Evolutionary conservation across 2,888 invertebrate genomes (phyloP), one percentile per base, ranked within the genome.

Genomic region (Iselma pallidipennis): DNA sequence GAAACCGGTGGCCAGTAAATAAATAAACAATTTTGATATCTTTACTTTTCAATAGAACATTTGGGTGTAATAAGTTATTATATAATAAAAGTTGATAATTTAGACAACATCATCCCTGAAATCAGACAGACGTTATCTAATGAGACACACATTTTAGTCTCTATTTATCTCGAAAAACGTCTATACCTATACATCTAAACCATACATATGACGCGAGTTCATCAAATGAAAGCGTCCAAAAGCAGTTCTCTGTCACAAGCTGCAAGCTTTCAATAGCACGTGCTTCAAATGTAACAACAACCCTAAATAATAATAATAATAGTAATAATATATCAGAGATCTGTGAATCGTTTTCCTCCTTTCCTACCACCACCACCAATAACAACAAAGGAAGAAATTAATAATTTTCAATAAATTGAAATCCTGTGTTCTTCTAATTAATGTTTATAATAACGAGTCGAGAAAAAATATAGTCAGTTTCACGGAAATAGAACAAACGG

Each of bases 231-330:
- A 48, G 48, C 45, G 45, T 49, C 7, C 48, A 48, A 57, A 16
- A 42, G 14, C 42, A 14, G 48, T 14, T 50, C 12, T 4, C 51
- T 42, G 49, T 42, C 42, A 23, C 54, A 61, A 61, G 61, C 61
- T 61, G 61, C 52, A 49, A 56, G 61, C 61, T 61, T 61, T 61
- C 61, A 53, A 33, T 57, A 56, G 61, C 61, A 61, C 61, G 61
- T 61, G 61, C 61, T 61, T 61, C 53, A 48, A 56, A 55, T 28
- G 50, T 28, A 50, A 50, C 50, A 28, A 50, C 25, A 26, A 29
- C 50, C 37, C 37, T 16, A 5, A 37, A 37, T 16, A 33, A 33
- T 33, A 33, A 33, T 33, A 31, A 31, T 31, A n/a, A 31, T 31
- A 31, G n/a, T 12, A 31, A 31, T 31, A 37, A 37, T 16, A 16